phyloP scores from a whole-genome alignment of 2,113 vertebrate genomes.

The Heterotilapia buettikoferi region DNA sequence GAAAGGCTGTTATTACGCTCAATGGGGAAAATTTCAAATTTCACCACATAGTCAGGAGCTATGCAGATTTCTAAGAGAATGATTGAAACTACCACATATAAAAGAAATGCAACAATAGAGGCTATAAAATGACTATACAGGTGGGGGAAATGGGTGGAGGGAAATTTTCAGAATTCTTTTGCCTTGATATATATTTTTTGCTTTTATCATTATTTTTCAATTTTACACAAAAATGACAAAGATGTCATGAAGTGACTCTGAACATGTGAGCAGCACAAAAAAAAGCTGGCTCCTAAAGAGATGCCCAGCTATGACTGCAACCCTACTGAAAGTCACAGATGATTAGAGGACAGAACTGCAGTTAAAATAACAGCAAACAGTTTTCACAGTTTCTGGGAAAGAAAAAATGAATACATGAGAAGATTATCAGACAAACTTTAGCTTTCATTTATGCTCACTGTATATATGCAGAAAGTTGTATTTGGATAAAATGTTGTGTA shows the following conservation, averaged over 20 bases:
- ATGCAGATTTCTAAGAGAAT: neutral
- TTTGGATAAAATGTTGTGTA: neutral
- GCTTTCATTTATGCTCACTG: neutral
- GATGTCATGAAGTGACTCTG: neutral
- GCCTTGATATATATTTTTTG: neutral
- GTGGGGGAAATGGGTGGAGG: neutral
- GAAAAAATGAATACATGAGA: neutral
- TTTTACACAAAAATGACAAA: neutral
- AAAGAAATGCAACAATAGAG: neutral
- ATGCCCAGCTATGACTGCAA: neutral
- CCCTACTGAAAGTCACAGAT: neutral
- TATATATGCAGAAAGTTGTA: neutral
- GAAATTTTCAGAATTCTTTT: neutral
- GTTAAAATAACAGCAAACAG: neutral
- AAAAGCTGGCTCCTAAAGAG: neutral
- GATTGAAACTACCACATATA: neutral
- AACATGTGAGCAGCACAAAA: neutral
- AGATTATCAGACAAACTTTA: neutral
- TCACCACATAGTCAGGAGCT: neutral
- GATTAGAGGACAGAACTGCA: neutral
- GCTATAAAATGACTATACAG: neutral
- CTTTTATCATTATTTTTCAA: neutral
- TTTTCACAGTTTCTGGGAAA: neutral
- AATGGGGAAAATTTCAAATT: neutral
- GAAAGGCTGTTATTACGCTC: neutral